Percentiles rank a stretch among this genome's conserved stretches.
Evolutionary conservation across 2,113 vertebrate species (phyloP).

Genomic region (Machaerirhynchus nigripectus): DNA sequence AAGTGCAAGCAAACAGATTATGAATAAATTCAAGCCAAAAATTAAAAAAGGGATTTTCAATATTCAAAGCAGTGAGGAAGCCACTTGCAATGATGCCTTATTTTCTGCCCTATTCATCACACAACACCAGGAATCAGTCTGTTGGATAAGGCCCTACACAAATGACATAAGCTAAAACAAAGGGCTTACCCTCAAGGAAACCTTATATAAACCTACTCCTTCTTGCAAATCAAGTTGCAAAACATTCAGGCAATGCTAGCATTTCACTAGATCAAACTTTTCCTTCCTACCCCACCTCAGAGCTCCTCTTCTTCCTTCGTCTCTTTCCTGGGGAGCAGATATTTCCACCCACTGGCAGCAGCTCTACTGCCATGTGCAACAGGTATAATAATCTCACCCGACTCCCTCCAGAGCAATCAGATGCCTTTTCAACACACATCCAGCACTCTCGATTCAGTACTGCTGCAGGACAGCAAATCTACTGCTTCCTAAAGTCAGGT

Average conservation of each 20-base stretch:
- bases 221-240: background rate
- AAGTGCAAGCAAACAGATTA: background rate
- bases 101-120: background rate
- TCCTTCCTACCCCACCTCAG: background rate
- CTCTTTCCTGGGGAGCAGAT: background rate
- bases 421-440: background rate
- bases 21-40: background rate
- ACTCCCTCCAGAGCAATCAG: background rate
- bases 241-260: background rate
- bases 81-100: background rate
- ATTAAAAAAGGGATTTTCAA: background rate
- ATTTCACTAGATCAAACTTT: background rate
- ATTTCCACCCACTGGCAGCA: background rate
- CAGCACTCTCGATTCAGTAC: background rate
- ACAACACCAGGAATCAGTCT: background rate
- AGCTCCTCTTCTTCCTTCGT: background rate
- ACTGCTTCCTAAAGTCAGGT: background rate
- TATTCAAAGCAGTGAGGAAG: background rate
- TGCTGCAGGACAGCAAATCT: background rate
- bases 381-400: background rate
- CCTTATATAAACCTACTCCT: background rate
- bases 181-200: background rate
- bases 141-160: background rate
- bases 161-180: rapidly evolving
- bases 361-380: background rate